Conservation (phyloP, 2,888 invertebrate species). For the Salpingus planirostris region DNA sequence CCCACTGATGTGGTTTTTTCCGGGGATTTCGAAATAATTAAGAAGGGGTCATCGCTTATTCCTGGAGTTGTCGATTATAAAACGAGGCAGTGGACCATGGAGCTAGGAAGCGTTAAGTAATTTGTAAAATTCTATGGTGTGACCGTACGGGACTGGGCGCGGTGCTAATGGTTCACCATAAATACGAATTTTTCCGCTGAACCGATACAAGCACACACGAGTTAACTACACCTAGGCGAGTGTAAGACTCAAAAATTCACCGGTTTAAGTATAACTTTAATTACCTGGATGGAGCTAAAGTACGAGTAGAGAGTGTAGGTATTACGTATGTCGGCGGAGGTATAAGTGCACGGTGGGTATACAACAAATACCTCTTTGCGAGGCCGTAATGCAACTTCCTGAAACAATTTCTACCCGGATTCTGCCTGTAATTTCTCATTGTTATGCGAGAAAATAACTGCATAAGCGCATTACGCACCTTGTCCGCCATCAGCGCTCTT, state of each 20-base stretch:
- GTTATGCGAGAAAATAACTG: conserved; percentile 10
- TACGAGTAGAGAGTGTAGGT: no score
- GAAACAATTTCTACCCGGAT: conserved; percentile 10
- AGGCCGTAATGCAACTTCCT: conserved; percentile 7
- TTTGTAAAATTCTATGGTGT: conserved; percentile 20
- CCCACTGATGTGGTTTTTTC: no score
- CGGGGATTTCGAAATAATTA: no score
- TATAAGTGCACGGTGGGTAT: not conserved
- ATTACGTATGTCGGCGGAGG: not conserved
- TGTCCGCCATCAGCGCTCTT: no score
- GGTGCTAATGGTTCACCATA: not conserved
- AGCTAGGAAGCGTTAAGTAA: conserved; percentile 24
- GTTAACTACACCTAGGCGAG: no score
- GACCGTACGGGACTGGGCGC: conserved; percentile 6
- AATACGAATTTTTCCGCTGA: conserved; percentile 1
- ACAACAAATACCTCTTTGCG: conserved; percentile 8
- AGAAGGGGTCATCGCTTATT: no score
- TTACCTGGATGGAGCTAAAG: no score
- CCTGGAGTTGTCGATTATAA: not conserved
- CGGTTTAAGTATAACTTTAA: not conserved
- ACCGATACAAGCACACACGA: no score
- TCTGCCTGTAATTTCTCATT: conserved; percentile 9
- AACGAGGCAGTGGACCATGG: conserved; percentile 16
- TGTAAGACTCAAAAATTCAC: not conserved
- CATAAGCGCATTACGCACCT: conserved; percentile 10